Conservation (phyloP, 1,140 invertebrate genomes). For the Magallana angulata region DNA sequence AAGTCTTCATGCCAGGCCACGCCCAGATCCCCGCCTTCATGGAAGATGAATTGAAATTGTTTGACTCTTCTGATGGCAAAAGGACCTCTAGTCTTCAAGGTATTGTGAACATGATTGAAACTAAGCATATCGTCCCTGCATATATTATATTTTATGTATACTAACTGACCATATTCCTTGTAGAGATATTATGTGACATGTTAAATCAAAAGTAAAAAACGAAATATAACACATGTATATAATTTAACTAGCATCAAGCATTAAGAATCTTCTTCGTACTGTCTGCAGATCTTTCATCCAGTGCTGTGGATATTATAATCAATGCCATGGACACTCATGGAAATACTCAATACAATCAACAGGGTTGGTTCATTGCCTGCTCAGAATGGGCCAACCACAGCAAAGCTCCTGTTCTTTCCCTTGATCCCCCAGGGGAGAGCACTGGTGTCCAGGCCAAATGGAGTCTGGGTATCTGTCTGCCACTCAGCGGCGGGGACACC, state of each 20-base stretch:
- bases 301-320: slow-evolving; percentile 85
- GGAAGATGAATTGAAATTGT: slow-evolving; percentile 84
- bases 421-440: slow-evolving; percentile 87
- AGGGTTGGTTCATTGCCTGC: slow-evolving; percentile 79
- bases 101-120: neutral
- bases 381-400: slow-evolving; percentile 86
- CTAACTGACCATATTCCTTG: no score
- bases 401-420: slow-evolving; percentile 88
- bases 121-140: neutral
- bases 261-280: neutral
- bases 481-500: slow-evolving; percentile 84
- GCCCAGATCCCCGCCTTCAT: slow-evolving; percentile 73
- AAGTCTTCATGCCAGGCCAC: slow-evolving; percentile 84
- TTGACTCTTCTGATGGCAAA: slow-evolving; percentile 83
- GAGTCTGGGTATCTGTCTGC: slow-evolving; percentile 87
- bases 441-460: slow-evolving; percentile 86
- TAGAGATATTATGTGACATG: no score
- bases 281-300: slow-evolving; percentile 82
- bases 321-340: slow-evolving; percentile 83
- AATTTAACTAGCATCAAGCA: neutral
- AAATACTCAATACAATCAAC: slow-evolving; percentile 62
- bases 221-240: no score
- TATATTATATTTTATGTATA: neutral
- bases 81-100: slow-evolving; percentile 52
- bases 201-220: no score